phyloP scores from a whole-genome alignment of 2,888 invertebrate species.

The Ochlodes sylvanus region DNA sequence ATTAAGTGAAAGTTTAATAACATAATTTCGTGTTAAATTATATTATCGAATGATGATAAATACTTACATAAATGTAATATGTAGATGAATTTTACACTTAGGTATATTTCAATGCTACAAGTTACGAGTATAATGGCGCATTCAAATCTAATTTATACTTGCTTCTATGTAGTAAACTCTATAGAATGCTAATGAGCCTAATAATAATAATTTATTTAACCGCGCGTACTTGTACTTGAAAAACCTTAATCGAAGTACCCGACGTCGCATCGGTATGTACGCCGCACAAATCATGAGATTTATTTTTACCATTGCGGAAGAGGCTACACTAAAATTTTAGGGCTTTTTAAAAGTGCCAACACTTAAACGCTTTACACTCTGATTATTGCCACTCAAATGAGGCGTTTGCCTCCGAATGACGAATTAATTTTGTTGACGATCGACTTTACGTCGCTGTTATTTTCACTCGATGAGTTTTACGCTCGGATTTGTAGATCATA shows the following conservation, averaged over 20 bases:
- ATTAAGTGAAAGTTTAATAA: not conserved
- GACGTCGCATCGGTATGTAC: not conserved
- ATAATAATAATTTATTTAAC: not conserved
- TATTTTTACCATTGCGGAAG: conserved; percentile 15
- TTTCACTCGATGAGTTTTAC: conserved; percentile 69
- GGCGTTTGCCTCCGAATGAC: conserved; percentile 64
- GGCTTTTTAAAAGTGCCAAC: conserved; percentile 59
- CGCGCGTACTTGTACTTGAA: not conserved
- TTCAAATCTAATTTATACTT: not conserved
- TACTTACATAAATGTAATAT: no score
- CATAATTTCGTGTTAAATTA: not conserved
- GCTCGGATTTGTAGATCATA: conserved; percentile 40
- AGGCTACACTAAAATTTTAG: conserved; percentile 35
- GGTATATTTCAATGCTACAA: not conserved
- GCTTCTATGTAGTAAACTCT: no score
- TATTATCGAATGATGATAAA: no score
- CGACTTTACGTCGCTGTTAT: conserved; percentile 67
- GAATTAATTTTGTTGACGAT: conserved; percentile 72
- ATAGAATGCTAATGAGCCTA: not conserved
- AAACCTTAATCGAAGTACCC: not conserved
- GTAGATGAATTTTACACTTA: not conserved
- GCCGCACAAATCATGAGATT: conserved; percentile 1
- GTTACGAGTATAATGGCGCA: not conserved
- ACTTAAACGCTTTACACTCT: conserved; percentile 70
- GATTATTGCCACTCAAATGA: conserved; percentile 73